phyloP scores from a whole-genome alignment of 2,797 vertebrate genomes.

The Paedocypris micromegethes region DNA sequence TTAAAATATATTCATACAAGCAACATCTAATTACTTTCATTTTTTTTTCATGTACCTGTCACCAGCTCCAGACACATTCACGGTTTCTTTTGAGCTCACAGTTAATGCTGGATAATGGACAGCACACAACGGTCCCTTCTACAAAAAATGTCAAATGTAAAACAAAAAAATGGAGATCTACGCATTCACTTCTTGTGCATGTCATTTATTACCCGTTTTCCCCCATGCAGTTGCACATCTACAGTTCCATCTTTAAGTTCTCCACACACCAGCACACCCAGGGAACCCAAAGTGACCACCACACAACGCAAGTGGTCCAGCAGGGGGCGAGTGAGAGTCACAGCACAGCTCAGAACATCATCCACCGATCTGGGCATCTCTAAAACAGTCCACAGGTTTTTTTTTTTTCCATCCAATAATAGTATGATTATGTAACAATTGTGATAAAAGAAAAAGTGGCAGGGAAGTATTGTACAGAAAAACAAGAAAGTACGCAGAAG shows the following conservation, averaged over 20 bases:
- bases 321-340: conserved; percentile 75
- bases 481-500: too few species aligned
- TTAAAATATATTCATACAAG: background rate
- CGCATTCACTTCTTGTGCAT: too few species aligned
- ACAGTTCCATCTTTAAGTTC: conserved; percentile 64
- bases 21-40: background rate
- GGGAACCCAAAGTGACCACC: conserved; percentile 76
- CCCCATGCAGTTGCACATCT: conserved; percentile 60
- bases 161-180: too few species aligned
- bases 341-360: conserved; percentile 64
- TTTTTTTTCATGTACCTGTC: conserved; percentile 69
- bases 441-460: too few species aligned
- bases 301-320: conserved; percentile 78
- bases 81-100: conserved; percentile 63
- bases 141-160: background rate
- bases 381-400: conserved; percentile 44
- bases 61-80: conserved; percentile 86
- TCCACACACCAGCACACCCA: conserved; percentile 79
- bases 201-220: conserved; percentile 49
- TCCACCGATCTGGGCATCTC: conserved; percentile 66
- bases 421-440: too few species aligned
- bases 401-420: too few species aligned
- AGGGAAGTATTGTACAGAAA: too few species aligned
- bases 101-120: conserved; percentile 75
- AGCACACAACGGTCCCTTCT: conserved; percentile 71